These are phyloP conservation scores for Troides helena DNA, from an alignment of 2,888 invertebrate genomes.

Conservation along the genomic window DNA sequence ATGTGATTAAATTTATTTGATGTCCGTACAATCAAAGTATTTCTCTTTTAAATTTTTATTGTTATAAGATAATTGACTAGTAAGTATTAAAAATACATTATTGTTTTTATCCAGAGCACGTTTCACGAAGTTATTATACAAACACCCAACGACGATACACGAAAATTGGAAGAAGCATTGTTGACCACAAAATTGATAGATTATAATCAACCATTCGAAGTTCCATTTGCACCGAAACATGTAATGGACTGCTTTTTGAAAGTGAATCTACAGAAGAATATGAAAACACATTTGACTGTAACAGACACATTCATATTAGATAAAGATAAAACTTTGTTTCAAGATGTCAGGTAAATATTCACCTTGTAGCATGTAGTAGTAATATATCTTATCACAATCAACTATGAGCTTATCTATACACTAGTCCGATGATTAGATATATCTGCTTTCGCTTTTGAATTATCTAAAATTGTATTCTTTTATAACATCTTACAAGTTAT, in stretches of 20 bases:
- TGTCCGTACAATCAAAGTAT: background rate
- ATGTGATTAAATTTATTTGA: no score
- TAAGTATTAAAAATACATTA: background rate
- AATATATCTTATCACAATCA: background rate
- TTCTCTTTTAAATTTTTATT: background rate
- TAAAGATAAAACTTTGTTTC: slow-evolving; percentile 36
- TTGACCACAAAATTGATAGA: slow-evolving; percentile 49
- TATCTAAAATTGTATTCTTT: no score
- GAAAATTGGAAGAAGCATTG: slow-evolving; percentile 47
- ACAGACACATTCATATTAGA: slow-evolving; percentile 42
- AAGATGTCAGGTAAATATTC: slow-evolving; percentile 41
- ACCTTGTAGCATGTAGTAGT: background rate
- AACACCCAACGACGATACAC: slow-evolving; percentile 46
- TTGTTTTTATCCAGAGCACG: slow-evolving; percentile 39
- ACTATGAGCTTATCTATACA: background rate
- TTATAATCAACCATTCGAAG: slow-evolving; percentile 41
- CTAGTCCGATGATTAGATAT: background rate
- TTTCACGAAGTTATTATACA: slow-evolving; percentile 52
- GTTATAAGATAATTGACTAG: background rate
- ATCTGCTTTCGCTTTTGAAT: no score
- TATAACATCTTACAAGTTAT: no score
- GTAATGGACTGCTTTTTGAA: slow-evolving; percentile 42
- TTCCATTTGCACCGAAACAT: slow-evolving; percentile 44
- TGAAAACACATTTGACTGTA: slow-evolving; percentile 33
- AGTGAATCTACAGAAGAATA: slow-evolving; percentile 34